Conservation (phyloP, 2,113 vertebrate species). For the Anoura caudifer region DNA sequence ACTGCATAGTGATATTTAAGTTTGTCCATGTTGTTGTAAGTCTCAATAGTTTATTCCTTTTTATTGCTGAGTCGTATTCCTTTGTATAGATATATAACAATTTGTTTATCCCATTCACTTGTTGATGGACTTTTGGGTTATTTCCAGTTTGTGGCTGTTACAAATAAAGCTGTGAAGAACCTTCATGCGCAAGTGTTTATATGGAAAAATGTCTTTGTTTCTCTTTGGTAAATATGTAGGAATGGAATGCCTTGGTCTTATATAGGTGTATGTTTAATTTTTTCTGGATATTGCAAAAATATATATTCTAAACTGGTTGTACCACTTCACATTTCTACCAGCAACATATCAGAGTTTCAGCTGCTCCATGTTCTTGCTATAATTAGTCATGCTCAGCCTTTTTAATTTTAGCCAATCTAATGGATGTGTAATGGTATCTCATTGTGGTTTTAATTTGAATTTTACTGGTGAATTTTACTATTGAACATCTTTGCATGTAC, state of each 20-base stretch:
- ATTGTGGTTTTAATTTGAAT: background rate
- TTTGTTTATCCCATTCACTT: background rate
- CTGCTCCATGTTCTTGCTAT: background rate
- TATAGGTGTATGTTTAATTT: background rate
- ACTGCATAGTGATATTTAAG: background rate
- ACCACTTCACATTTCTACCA: background rate
- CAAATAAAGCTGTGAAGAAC: background rate
- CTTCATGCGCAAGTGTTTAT: background rate
- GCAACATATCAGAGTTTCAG: background rate
- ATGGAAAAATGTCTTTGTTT: background rate
- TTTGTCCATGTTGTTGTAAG: background rate
- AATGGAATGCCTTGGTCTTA: background rate
- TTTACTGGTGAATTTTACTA: background rate
- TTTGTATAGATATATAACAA: background rate
- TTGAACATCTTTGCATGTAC: background rate
- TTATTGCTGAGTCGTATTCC: background rate
- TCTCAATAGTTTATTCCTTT: background rate
- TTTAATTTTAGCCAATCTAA: background rate
- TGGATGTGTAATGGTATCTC: background rate
- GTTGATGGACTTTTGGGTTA: constrained; percentile 18
- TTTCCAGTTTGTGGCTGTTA: background rate
- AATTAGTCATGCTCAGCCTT: background rate
- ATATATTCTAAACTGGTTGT: background rate
- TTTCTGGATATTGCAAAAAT: background rate
- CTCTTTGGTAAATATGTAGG: background rate